Conservation (phyloP, 2,888 invertebrate genomes). For the Agonopterix subpropinquella region DNA sequence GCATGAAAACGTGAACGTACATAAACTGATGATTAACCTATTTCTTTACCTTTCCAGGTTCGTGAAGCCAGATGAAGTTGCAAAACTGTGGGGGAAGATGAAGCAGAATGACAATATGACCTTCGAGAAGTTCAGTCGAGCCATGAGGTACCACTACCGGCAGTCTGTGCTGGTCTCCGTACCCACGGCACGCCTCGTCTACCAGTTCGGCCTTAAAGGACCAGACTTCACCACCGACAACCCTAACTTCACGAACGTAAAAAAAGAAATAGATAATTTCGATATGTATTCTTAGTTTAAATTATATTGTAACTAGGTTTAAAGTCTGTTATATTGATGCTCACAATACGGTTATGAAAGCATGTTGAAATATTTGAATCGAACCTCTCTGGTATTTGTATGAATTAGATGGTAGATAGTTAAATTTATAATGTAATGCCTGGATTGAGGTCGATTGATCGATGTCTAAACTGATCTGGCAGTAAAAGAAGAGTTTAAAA, state of each 20-base stretch:
- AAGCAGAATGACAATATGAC: conserved; percentile 94
- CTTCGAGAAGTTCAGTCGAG: conserved; percentile 93
- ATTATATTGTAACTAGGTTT: conserved; percentile 1
- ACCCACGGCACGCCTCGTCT: conserved; percentile 84
- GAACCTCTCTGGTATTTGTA: neutral
- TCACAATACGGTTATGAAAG: neutral
- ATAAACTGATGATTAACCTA: neutral
- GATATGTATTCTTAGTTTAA: conserved; percentile 52
- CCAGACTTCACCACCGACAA: conserved; percentile 84
- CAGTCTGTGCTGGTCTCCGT: conserved; percentile 85
- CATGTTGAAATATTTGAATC: neutral
- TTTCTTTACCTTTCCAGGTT: conserved; percentile 72
- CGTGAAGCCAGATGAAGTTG: conserved; percentile 90
- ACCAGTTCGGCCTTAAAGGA: conserved; percentile 88
- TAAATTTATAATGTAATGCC: neutral
- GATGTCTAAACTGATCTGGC: too few relatives aligned
- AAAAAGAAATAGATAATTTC: conserved; percentile 45
- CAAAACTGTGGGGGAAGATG: conserved; percentile 89
- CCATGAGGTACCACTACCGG: conserved; percentile 92
- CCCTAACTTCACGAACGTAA: conserved; percentile 67
- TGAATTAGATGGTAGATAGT: neutral
- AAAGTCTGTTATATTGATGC: conserved; percentile 1
- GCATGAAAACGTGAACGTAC: too few relatives aligned
- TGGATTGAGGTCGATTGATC: too few relatives aligned
- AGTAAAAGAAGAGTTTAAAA: too few relatives aligned